Base-by-base conservation (phyloP, 2,888 invertebrate genomes). In the Lasioglossum calceatum region DNA sequence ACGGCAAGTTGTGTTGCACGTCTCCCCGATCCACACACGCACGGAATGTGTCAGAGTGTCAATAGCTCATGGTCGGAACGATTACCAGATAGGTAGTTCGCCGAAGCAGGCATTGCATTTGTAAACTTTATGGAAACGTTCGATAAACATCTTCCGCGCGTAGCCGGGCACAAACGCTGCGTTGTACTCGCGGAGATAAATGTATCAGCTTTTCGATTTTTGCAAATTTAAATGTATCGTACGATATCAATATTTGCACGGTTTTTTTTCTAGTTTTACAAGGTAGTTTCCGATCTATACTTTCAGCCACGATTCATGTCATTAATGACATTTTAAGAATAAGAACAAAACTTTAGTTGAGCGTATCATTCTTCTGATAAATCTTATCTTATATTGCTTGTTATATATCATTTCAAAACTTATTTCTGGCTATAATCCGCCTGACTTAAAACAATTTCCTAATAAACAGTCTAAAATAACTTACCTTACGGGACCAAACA, bases 11-110 rank as follows among this genome's bases (percentile, higher is more conserved):
- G 77, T 44, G 23, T 27, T 64, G 64, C 47, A 19, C 72, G 39
- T 70, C 23, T 64, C 12, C 12, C 50, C 58, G 61, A 14, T 12
- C 64, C 42, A 39, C 78, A 72, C 54, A n/a, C 47, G 42, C 36
- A 47, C 39, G 58, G 78, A 87, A 80, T 82, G 75, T 74, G 84
- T 84, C 82, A 82, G 72, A 87, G 84, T 89, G 82, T 86, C 87
- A 82, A 87, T 89, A 87, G 85, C 64, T 82, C 81, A 58, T 32
- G 82, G 82, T 23, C 73, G 77, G 47, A 79, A 72, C 85, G 84
- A 89, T 87, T 83, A 86, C 79, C 79, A 71, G 82, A 54, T 77
- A 27, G 77, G 44, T 50, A 39, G 36, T 44, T 70, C 44, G 54
- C 79, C 42, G 58, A 36, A 27, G 39, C 61, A 16, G 19, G 36